Conservation (phyloP, 2,113 vertebrate species). For the Upupa epops region DNA sequence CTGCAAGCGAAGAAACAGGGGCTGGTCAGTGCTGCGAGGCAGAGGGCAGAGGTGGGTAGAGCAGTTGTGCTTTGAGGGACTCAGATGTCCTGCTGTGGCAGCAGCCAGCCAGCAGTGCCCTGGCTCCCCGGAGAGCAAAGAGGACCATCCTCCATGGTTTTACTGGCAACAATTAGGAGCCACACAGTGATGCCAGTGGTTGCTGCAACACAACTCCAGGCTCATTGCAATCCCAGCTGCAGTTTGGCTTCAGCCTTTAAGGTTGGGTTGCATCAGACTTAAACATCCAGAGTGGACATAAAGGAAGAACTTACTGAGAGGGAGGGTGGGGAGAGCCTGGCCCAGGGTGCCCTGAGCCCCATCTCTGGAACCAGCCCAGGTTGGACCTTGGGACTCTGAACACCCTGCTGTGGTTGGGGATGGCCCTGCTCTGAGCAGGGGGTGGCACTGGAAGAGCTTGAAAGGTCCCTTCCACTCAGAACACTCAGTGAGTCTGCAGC, state of each 20-base stretch:
- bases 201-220: too few relatives aligned
- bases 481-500: too few relatives aligned
- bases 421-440: too few relatives aligned
- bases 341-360: too few relatives aligned
- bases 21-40: not conserved
- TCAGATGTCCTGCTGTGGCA: too few relatives aligned
- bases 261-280: not conserved
- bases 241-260: not conserved
- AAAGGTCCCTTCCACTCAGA: too few relatives aligned
- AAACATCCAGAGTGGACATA: not conserved
- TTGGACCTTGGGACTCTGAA: too few relatives aligned
- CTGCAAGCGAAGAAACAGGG: slow-evolving; percentile 70
- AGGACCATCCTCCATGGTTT: accelerated
- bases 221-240: not conserved
- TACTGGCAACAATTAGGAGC: not conserved
- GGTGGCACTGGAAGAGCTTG: too few relatives aligned
- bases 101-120: not conserved
- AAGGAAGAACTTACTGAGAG: too few relatives aligned
- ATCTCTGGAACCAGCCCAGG: too few relatives aligned
- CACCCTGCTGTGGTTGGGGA: too few relatives aligned
- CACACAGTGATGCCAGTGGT: accelerated
- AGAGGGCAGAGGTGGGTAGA: not conserved
- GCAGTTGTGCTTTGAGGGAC: not conserved
- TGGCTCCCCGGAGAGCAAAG: not conserved
- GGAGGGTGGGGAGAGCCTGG: too few relatives aligned